Conservation (phyloP, 2,888 invertebrate genomes). For the Cheilosia soror region DNA sequence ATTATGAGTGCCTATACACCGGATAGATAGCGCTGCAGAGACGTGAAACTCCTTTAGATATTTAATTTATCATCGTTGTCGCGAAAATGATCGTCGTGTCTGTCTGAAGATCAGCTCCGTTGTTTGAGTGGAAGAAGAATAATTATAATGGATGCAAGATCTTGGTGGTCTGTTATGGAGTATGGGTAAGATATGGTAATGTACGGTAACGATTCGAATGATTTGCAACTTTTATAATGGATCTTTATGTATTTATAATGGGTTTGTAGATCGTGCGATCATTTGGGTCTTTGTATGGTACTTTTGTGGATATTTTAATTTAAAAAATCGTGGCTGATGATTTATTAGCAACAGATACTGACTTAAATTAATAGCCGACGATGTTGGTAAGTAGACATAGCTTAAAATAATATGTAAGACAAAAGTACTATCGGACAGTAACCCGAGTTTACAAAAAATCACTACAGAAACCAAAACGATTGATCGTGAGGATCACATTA, state of each 20-base stretch:
- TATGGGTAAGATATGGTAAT: conserved; percentile 38
- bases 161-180: conserved; percentile 25
- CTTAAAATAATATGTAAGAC: too few relatives aligned
- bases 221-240: conserved; percentile 36
- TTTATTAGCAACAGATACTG: too few relatives aligned
- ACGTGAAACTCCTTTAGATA: conserved; percentile 34
- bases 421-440: too few relatives aligned
- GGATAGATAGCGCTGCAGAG: conserved; percentile 4
- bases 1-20: conserved; percentile 43
- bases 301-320: too few relatives aligned
- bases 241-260: conserved; percentile 2
- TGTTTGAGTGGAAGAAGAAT: conserved; percentile 26
- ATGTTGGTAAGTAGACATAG: too few relatives aligned
- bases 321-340: too few relatives aligned
- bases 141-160: conserved; percentile 26
- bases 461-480: too few relatives aligned
- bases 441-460: too few relatives aligned
- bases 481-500: too few relatives aligned
- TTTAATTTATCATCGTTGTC: conserved; percentile 55
- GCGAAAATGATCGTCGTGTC: conserved; percentile 29
- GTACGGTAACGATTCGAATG: background rate
- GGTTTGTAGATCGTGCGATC: too few relatives aligned
- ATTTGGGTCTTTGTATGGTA: too few relatives aligned
- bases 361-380: too few relatives aligned
- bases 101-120: conserved; percentile 24